Base-by-base conservation (phyloP, 2,797 vertebrate species). In the Syngnathus rostellatus region DNA sequence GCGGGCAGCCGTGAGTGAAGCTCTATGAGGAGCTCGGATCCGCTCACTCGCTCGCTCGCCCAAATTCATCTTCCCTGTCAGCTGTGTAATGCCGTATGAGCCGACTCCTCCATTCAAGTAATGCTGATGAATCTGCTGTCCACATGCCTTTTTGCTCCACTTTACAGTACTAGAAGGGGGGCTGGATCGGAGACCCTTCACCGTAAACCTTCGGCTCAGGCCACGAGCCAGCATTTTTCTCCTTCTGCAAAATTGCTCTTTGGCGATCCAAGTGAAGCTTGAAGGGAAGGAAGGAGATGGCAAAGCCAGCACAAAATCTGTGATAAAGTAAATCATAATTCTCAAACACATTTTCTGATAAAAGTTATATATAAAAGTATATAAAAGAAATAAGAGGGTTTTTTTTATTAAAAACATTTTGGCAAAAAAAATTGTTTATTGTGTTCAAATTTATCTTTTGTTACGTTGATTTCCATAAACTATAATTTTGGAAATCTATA, bases 21-120 rank as follows among this genome's bases (percentile, higher is more conserved):
- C 83, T 83, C 82, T 83, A 64, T 43, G 77, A 85, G 83, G 82
- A 78, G 81, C 80, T 78, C 82, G 70, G 75, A 77, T 77, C 83
- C 66, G 71, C 81, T 43, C 62, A 65, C 74, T 81, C 76, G 85
- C 81, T 43, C 62, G 66, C 74, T 81, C 75, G 85, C 81, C 78
- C 79, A 85, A 77, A 86, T 91, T 82, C 80, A 81, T 88, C 89
- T 88, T 74, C 77, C 66, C 83, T 88, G 89, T 90, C 87, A 89
- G 53, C 81, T 81, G 75, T 72, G 82, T 88, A 86, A 85, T 81
- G 77, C 86, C 85, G 46, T 60, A 79, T 68, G 86, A 83, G 84
- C 75, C 78, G 70, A 76, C 80, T 83, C 83, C 82, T 86, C 83
- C 85, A 61, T 83, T 73, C 75, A 83, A 85, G 85, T 91, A 83